phyloP scores from a whole-genome alignment of 2,888 invertebrate genomes.

The Euspilapteryx auroguttella region DNA sequence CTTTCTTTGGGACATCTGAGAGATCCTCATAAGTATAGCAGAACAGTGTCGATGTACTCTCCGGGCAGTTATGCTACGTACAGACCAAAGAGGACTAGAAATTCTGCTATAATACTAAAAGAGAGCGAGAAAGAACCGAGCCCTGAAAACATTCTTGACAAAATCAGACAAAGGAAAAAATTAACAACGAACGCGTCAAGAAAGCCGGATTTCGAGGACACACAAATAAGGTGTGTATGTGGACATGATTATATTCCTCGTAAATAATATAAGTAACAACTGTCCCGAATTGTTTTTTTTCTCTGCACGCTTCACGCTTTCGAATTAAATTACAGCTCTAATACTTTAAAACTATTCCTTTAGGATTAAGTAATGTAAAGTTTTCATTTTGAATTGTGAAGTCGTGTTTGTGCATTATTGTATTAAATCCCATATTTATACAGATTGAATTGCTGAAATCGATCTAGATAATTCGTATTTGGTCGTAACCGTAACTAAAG shows the following conservation, averaged over 20 bases:
- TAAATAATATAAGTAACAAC: constrained; percentile 44
- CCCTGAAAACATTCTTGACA: constrained; percentile 52
- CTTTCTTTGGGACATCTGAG: constrained; percentile 23
- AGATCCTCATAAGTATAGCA: constrained; percentile 41
- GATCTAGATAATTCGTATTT: too few relatives aligned
- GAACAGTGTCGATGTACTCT: constrained; percentile 49
- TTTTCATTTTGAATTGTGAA: constrained; percentile 1
- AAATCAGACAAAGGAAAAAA: constrained; percentile 52
- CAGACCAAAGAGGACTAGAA: constrained; percentile 47
- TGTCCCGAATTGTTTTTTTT: constrained; percentile 38
- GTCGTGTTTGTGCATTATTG: too few relatives aligned
- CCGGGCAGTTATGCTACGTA: constrained; percentile 55
- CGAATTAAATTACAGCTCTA: constrained; percentile 48
- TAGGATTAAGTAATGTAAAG: constrained; percentile 5
- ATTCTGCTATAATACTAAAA: constrained; percentile 51
- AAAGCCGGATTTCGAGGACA: constrained; percentile 42
- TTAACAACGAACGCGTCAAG: constrained; percentile 50
- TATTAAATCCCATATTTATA: too few relatives aligned
- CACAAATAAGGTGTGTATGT: constrained; percentile 51
- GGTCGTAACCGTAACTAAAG: too few relatives aligned
- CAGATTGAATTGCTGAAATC: too few relatives aligned
- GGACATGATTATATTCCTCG: constrained; percentile 21
- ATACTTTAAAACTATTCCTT: constrained; percentile 33
- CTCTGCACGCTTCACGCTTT: constrained; percentile 57
- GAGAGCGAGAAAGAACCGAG: constrained; percentile 53